Evolutionary conservation across 2,797 vertebrate species (phyloP), one percentile per base, ranked within the genome.

Genomic region (Dromococcyx pavoninus): DNA sequence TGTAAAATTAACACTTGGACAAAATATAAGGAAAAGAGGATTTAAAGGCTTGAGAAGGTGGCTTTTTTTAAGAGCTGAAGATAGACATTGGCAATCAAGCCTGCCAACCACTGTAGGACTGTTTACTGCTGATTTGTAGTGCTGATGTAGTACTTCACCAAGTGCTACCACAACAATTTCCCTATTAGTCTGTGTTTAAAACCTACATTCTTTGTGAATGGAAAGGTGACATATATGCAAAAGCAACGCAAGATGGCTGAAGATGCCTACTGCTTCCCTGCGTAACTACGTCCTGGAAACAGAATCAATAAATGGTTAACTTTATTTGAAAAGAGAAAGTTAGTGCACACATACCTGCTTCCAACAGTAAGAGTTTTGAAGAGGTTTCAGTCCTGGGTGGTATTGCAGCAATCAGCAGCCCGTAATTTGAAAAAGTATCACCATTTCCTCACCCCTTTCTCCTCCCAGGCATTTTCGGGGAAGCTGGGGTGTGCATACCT

Each of bases 271-370:
- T 39, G 37, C 13, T 51, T 81, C 35, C 23, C 17, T 35, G 2
- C 41, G 23, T 67, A 41, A 50, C 37, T 56, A 1, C 39, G 70
- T 71, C 39, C 28, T 74, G 54, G 67, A 50, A 89, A 50, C 10
- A 25, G 48, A 53, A 50, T 61, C 17, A 56, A 48, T 41, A 62
- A 82, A 13, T 32, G 32, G 7, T 48, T 71, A 28, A 30, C 19
- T 43, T 67, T 12, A 28, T 71, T 57, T 25, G 43, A 13, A 60
- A 48, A n/a, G 7, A 19, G 25, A 3, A 43, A 30, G 13, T 33
- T 50, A 23, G 32, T 0, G 1, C 21, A 18, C 25, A 24, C 50
- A 12, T 15, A 1, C 11, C 33, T 13, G 12, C 15, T 25, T 25
- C 14, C 11, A 14, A 3, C 18, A 43, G 32, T 9, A 18, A 13